These are phyloP conservation scores for Distichodus sexfasciatus DNA, from an alignment of 2,797 vertebrate species.

Conservation along the genomic window DNA sequence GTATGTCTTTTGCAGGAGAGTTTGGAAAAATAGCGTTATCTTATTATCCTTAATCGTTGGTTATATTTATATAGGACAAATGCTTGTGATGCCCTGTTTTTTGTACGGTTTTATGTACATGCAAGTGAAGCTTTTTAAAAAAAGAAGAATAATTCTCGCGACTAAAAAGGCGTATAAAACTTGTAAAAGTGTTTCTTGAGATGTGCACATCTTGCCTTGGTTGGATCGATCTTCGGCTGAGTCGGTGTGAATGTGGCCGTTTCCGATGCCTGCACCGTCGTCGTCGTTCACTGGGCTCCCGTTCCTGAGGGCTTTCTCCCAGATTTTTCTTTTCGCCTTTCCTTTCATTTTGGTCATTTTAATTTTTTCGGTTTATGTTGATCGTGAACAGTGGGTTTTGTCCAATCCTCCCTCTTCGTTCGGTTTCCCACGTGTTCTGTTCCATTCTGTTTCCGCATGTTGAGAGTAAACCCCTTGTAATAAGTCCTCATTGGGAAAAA, in stretches of 20 bases:
- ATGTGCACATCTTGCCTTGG: slow-evolving; percentile 86
- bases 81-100: slow-evolving; percentile 99
- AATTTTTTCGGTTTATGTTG: slow-evolving; percentile 67
- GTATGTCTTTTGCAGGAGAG: slow-evolving; percentile 80
- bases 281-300: slow-evolving; percentile 83
- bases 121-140: slow-evolving; percentile 98
- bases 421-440: slow-evolving; percentile 78
- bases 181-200: slow-evolving; percentile 91
- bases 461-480: slow-evolving; percentile 93
- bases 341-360: background rate
- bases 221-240: slow-evolving; percentile 88
- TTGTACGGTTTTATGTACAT: slow-evolving; percentile 99
- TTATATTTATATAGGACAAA: slow-evolving; percentile 93
- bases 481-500: slow-evolving; percentile 81
- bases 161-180: slow-evolving; percentile 92
- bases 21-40: slow-evolving; percentile 58
- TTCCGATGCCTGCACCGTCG: slow-evolving; percentile 87
- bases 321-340: background rate
- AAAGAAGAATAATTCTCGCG: too few relatives aligned
- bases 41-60: slow-evolving; percentile 88
- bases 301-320: slow-evolving; percentile 74
- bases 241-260: slow-evolving; percentile 92
- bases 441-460: slow-evolving; percentile 83
- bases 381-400: slow-evolving; percentile 80
- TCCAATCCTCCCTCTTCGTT: slow-evolving; percentile 82